Percentiles rank a stretch among this genome's conserved stretches.
Evolutionary conservation across 2,113 vertebrate species (phyloP).

Genomic region (Henicopernis longicauda): DNA sequence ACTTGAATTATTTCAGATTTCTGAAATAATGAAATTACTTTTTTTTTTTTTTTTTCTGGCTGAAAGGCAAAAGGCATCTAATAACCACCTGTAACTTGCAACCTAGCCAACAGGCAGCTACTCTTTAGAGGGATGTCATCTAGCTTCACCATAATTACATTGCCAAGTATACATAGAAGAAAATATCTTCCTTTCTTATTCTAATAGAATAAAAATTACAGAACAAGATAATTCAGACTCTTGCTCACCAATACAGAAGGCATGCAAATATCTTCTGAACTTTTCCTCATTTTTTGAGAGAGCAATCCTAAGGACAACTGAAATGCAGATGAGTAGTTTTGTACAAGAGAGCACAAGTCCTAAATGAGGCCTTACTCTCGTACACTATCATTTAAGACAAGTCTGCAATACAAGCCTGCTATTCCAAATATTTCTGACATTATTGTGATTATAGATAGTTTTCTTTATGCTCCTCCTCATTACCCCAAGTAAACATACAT

Average conservation of each 20-base stretch:
- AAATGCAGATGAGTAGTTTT: not conserved
- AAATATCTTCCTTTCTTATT: not conserved
- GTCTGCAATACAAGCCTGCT: not conserved
- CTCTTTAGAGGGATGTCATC: not conserved
- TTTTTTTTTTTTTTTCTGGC: not conserved
- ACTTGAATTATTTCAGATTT: not conserved
- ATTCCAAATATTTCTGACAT: not conserved
- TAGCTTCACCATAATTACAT: not conserved
- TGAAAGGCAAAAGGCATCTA: not conserved
- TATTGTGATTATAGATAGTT: not conserved
- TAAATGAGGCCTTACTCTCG: not conserved
- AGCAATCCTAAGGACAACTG: not conserved
- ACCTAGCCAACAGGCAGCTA: not conserved
- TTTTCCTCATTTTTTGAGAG: not conserved
- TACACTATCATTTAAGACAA: not conserved
- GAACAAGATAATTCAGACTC: not conserved
- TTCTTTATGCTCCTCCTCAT: not conserved
- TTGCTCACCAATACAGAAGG: not conserved
- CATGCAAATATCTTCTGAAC: not conserved
- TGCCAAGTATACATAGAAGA: not conserved
- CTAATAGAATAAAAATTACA: not conserved
- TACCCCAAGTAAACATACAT: not conserved
- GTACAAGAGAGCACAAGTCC: not conserved
- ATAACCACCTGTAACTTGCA: not conserved
- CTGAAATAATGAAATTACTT: not conserved